A percentile compares a stretch with the other conserved stretches of the same genome.
Conservation (phyloP, 2,797 vertebrate species). For the Sternarchorhynchus goeldii region DNA sequence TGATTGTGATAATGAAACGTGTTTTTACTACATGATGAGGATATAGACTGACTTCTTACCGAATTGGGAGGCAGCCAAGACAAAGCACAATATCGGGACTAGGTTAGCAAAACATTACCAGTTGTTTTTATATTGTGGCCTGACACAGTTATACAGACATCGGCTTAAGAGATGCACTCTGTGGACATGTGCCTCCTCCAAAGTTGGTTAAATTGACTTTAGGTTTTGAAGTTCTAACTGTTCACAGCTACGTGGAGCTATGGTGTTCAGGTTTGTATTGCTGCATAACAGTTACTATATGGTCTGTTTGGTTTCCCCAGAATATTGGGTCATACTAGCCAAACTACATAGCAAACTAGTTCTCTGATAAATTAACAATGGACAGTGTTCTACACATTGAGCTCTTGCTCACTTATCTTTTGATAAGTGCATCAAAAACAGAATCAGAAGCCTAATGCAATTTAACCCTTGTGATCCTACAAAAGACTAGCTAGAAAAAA, state of each 20-base stretch:
- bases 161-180: neutral
- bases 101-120: neutral
- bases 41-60: conserved; percentile 4
- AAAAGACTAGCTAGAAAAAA: neutral
- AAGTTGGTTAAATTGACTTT: no score
- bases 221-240: neutral
- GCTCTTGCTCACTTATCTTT: neutral
- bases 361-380: neutral
- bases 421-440: no score
- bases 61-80: conserved; percentile 12
- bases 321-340: neutral
- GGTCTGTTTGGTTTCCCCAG: neutral
- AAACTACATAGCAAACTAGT: neutral
- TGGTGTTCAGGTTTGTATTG: neutral
- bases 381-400: neutral
- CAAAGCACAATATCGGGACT: neutral
- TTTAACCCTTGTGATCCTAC: neutral
- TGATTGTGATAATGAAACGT: neutral
- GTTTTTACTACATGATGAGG: neutral
- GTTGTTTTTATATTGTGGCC: neutral
- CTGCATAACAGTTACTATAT: neutral
- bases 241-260: neutral
- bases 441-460: neutral
- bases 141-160: neutral
- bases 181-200: no score